Evolutionary conservation across 2,113 vertebrate species (phyloP).

Genomic region (Gymnobelideus leadbeateri): DNA sequence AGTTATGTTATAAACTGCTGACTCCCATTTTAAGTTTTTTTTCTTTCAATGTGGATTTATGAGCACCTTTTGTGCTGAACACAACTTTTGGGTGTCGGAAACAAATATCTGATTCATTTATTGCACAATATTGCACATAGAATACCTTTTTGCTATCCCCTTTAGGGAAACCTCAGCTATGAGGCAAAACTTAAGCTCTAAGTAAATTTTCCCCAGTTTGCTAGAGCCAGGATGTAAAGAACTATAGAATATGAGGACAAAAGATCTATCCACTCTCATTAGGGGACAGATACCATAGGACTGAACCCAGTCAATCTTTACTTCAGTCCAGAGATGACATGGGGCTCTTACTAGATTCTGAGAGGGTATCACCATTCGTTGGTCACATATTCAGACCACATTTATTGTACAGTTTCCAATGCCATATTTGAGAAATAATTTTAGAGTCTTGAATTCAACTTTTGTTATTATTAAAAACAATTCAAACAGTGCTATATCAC

Average conservation of each 20-base stretch:
- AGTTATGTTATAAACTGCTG: not conserved
- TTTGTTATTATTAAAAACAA: not conserved
- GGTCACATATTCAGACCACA: conserved; percentile 32
- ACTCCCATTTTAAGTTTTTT: not conserved
- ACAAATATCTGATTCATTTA: not conserved
- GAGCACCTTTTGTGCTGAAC: not conserved
- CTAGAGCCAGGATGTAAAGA: not conserved
- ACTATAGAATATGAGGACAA: not conserved
- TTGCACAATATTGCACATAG: not conserved
- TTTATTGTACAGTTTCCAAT: conserved; percentile 16
- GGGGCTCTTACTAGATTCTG: not conserved
- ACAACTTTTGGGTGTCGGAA: not conserved
- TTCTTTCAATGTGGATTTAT: not conserved
- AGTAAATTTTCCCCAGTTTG: not conserved
- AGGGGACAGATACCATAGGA: not conserved
- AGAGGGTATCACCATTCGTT: not conserved
- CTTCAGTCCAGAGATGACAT: not conserved
- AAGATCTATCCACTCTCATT: not conserved
- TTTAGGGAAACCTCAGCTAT: not conserved
- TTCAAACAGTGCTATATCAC: not conserved
- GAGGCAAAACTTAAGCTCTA: not conserved
- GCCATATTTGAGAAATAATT: conserved; percentile 35
- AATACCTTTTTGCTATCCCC: not conserved
- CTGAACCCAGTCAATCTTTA: not conserved
- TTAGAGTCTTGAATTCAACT: conserved; percentile 4